phyloP scores from a whole-genome alignment of 2,797 vertebrate genomes.

The Argentina silus region DNA sequence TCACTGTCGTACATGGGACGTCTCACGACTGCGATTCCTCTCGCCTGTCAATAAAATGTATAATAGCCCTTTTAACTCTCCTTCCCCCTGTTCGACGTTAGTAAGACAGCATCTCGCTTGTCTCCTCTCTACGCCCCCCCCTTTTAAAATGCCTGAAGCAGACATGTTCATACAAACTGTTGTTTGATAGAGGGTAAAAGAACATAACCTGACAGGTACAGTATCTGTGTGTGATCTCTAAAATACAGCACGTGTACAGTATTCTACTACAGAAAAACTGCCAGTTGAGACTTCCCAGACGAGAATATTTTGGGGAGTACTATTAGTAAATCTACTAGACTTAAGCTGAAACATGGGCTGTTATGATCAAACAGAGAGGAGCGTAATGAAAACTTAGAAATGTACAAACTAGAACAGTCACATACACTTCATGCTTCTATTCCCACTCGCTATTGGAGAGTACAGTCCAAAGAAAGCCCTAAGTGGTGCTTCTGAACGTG shows the following conservation, averaged over 20 bases:
- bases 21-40: conserved; percentile 56
- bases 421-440: neutral
- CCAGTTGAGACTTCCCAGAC: too few species aligned
- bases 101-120: conserved; percentile 45
- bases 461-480: neutral
- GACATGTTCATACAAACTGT: neutral
- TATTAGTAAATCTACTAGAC: neutral
- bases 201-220: neutral
- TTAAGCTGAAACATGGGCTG: neutral
- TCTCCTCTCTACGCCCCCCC: conserved; percentile 3
- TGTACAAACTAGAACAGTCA: neutral
- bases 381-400: neutral
- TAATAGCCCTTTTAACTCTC: conserved; percentile 48
- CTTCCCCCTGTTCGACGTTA: conserved; percentile 39
- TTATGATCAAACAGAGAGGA: neutral
- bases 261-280: too few species aligned
- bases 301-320: neutral
- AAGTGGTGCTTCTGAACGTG: conserved; percentile 49
- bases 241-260: neutral
- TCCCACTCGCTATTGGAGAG: neutral
- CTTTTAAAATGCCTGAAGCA: neutral
- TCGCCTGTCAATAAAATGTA: conserved; percentile 53
- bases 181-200: neutral
- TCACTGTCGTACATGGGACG: conserved; percentile 50
- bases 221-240: neutral